These are phyloP conservation scores for Rhea americana DNA, from an alignment of 2,113 vertebrate genomes.

Conservation along the genomic window DNA sequence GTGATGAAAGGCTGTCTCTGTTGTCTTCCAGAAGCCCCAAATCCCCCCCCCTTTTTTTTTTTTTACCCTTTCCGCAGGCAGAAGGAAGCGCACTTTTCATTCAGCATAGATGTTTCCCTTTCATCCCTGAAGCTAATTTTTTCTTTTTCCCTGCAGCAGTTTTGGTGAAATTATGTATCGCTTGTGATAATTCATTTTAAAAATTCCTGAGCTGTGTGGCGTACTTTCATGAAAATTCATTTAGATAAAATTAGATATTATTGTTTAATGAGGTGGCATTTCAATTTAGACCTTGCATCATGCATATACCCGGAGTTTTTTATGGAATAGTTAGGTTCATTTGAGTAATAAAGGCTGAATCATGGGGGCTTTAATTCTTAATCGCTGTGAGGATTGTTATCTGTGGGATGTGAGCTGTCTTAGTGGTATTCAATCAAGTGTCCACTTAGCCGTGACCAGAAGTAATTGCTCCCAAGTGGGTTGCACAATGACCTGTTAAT, in stretches of 20 bases:
- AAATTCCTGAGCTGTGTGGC: constrained; percentile 87
- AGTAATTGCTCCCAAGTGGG: constrained; percentile 99
- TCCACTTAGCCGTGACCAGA: constrained; percentile 99
- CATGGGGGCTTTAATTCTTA: constrained; percentile 99
- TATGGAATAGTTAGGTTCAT: constrained; percentile 99
- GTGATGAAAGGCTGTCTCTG: constrained; percentile 50
- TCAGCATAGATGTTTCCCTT: constrained; percentile 74
- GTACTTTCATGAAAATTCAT: constrained; percentile 88
- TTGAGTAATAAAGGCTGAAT: constrained; percentile 98
- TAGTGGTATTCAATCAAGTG: constrained; percentile 99
- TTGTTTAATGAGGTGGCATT: constrained; percentile 91
- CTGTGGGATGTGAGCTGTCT: constrained; percentile 96
- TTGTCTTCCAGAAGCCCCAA: constrained; percentile 28
- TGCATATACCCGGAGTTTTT: constrained; percentile 88
- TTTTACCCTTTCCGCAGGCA: constrained; percentile 48
- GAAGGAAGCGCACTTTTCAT: constrained; percentile 68
- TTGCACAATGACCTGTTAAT: constrained; percentile 99
- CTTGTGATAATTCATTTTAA: constrained; percentile 88
- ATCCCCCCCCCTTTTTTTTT: neutral
- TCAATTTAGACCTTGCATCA: constrained; percentile 86
- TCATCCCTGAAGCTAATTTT: constrained; percentile 75
- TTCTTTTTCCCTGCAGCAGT: constrained; percentile 71
- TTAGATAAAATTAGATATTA: constrained; percentile 91
- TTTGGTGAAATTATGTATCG: constrained; percentile 85
- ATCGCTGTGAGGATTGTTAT: constrained; percentile 99